A percentile compares a stretch with the other conserved stretches of the same genome.
phyloP scores from a whole-genome alignment of 2,888 invertebrate species.

The Cephus spinipes region DNA sequence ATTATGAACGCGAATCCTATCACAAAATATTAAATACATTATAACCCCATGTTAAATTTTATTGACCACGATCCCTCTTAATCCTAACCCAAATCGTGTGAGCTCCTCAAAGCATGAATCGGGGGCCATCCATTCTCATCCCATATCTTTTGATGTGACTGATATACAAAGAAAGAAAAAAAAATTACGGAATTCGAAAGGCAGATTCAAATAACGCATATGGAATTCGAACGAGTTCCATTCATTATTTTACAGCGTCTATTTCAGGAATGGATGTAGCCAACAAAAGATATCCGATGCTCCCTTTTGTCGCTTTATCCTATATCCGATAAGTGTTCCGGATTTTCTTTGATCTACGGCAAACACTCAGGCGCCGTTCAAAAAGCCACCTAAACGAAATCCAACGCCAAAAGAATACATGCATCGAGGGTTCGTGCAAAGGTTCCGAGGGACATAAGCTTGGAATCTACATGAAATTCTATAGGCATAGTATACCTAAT shows the following conservation, averaged over 20 bases:
- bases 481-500: not conserved
- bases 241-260: not conserved
- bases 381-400: not conserved
- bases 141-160: not conserved
- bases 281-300: not conserved
- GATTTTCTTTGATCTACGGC: not conserved
- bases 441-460: not conserved
- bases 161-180: not conserved
- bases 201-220: not conserved
- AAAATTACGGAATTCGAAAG: not conserved
- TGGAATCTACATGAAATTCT: not conserved
- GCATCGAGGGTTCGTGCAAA: not conserved
- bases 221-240: not conserved
- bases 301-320: not conserved
- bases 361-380: not conserved
- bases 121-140: not conserved
- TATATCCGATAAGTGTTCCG: not conserved
- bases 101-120: not conserved
- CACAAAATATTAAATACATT: not conserved
- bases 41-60: not conserved
- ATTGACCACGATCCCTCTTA: not conserved
- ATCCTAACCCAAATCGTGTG: not conserved
- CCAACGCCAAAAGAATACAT: not conserved
- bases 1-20: not conserved
- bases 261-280: not conserved